phyloP scores from a whole-genome alignment of 2,797 vertebrate genomes.

The Enteromius paludinosus region DNA sequence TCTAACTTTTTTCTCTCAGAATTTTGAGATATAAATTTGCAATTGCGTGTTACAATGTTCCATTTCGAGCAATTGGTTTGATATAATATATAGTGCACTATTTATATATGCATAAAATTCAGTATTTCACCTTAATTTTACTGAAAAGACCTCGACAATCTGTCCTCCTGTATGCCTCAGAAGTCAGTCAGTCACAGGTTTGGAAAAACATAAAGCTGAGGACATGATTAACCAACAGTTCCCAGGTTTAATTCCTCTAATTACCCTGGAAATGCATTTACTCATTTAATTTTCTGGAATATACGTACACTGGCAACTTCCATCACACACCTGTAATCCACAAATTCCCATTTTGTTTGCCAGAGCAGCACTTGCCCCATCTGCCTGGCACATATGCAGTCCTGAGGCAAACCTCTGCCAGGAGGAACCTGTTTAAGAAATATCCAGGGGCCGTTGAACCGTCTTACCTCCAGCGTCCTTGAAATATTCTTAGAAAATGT shows the following conservation, averaged over 20 bases:
- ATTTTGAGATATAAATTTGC: too few species aligned
- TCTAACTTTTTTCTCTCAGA: too few species aligned
- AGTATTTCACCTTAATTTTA: background rate
- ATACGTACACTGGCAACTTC: background rate
- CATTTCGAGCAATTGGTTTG: too few species aligned
- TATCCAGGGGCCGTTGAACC: background rate
- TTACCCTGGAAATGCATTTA: background rate
- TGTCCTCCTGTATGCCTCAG: too few species aligned
- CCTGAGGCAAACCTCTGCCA: background rate
- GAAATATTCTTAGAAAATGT: slow-evolving; percentile 39
- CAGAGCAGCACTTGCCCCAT: background rate
- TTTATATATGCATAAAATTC: background rate
- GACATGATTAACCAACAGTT: background rate
- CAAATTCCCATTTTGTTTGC: background rate
- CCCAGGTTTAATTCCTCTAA: background rate
- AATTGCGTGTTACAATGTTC: too few species aligned
- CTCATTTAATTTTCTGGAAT: background rate
- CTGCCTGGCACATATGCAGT: background rate
- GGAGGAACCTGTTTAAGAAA: background rate
- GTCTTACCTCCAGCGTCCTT: slow-evolving; percentile 18
- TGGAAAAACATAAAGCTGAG: background rate
- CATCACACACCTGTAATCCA: slow-evolving; percentile 9
- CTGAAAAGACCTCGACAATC: background rate
- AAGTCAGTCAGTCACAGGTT: background rate
- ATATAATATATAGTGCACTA: background rate